Percentiles rank a stretch among this genome's conserved stretches.
Evolutionary conservation across 2,888 invertebrate genomes (phyloP).

Genomic region (Agrotis exclamationis): DNA sequence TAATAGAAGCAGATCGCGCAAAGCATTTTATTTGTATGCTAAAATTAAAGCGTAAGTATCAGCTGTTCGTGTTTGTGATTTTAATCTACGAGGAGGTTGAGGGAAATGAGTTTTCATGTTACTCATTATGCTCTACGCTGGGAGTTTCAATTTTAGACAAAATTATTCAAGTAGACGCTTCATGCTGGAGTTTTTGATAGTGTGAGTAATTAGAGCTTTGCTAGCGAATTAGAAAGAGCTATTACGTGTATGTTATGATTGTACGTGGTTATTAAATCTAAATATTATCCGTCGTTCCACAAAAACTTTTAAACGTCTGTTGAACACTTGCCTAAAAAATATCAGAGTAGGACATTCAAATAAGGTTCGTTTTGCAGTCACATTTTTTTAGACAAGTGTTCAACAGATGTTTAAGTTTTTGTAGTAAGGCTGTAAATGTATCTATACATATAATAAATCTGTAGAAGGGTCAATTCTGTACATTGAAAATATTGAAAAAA

Average conservation of each 20-base stretch:
- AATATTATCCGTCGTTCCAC: too few species aligned
- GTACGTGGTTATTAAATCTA: background rate
- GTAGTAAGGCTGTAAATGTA: too few species aligned
- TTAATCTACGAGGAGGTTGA: constrained; percentile 26
- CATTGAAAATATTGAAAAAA: too few species aligned
- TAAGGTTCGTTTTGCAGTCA: too few species aligned
- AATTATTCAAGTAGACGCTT: constrained; percentile 25
- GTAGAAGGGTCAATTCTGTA: too few species aligned
- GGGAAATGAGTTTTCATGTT: constrained; percentile 41
- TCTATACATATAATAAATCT: too few species aligned
- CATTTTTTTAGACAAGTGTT: too few species aligned
- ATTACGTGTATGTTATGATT: background rate
- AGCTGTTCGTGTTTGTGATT: constrained; percentile 50
- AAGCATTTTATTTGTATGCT: constrained; percentile 48
- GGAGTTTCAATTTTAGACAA: constrained; percentile 20
- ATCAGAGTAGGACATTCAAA: too few species aligned
- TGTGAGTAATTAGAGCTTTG: background rate
- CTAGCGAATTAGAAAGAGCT: background rate
- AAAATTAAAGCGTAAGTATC: constrained; percentile 44
- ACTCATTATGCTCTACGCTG: constrained; percentile 18
- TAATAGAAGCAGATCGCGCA: constrained; percentile 43
- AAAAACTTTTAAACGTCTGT: too few species aligned
- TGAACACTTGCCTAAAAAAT: too few species aligned
- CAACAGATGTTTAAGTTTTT: too few species aligned
- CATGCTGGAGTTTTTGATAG: constrained; percentile 26